These are phyloP conservation scores for Dendronephthya gigantea DNA, from an alignment of 64 coral and sea anemone species.

Conservation along the genomic window DNA sequence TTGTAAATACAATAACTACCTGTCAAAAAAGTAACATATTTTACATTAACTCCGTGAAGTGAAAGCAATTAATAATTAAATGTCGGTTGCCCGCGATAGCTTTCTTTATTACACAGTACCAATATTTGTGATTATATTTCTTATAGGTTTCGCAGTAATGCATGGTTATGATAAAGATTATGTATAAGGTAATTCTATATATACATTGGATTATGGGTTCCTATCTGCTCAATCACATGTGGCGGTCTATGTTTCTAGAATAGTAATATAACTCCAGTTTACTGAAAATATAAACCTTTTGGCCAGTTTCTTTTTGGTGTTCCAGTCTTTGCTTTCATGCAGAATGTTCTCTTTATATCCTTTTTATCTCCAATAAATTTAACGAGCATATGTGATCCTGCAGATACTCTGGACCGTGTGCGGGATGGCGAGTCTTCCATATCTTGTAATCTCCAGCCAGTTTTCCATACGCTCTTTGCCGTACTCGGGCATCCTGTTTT, in stretches of 20 bases:
- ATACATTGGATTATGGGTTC: too few relatives aligned
- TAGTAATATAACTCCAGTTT: too few relatives aligned
- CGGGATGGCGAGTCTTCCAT: too few relatives aligned
- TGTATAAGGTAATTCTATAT: too few relatives aligned
- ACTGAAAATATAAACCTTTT: background rate
- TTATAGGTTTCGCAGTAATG: too few relatives aligned
- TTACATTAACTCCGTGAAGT: background rate
- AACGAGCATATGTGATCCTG: background rate
- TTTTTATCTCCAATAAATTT: background rate
- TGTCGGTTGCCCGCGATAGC: too few relatives aligned
- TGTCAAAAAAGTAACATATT: background rate
- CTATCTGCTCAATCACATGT: too few relatives aligned
- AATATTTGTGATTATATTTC: too few relatives aligned
- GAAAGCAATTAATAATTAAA: too few relatives aligned
- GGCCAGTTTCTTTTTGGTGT: background rate
- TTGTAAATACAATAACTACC: background rate
- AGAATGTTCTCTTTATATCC: constrained; percentile 30
- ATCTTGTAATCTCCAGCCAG: constrained; percentile 17
- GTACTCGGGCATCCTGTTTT: constrained; percentile 14
- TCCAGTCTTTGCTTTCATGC: constrained; percentile 8
- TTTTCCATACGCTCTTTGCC: background rate
- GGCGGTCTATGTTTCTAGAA: too few relatives aligned
- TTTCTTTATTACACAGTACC: too few relatives aligned
- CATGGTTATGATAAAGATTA: too few relatives aligned
- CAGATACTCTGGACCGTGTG: background rate